Base-by-base conservation (phyloP, 1,140 invertebrate species). In the Aphaenogaster rudis region DNA sequence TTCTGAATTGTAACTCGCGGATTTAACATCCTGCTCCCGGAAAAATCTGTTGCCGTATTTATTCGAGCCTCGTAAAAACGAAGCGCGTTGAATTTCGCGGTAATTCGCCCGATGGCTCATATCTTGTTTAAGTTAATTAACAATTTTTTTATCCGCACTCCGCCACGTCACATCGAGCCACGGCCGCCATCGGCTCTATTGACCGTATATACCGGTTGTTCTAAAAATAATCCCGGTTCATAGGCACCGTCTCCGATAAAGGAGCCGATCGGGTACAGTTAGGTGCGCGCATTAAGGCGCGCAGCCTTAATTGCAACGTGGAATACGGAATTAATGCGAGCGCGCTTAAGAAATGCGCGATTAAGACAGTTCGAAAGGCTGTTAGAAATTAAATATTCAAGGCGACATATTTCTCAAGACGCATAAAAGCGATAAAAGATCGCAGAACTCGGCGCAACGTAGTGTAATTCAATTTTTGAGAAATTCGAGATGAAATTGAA, bases 221-320 rank as follows among this genome's bases (percentile, higher is more conserved):
- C 88, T 90, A 90, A 90, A 90, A 90, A 90, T 90, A 90, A 89
- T 54, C 61, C 63, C 54, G 85, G 85, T 89, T 90, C 89, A 89
- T 78, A 82, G 84, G 45, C 87, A 87, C 21, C 54, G 59, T 36
- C 48, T 13, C 48, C 54, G 67, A 86, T 66, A 64, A 77, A 76
- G 33, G 17, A 66, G 48, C 66, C 52, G 54, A 48, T 54, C 76
- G 71, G 45, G 42, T 86, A 76, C 87, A 64, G 66, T 90, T 88
- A 77, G 76, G 36, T 74, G 42, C 61, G 59, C 48, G 63, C 80
- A 74, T 72, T 72, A 82, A 82, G n/a, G 57, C 57, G 69, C 69
- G 54, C 67, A 82, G 80, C 67, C 69, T 84, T 63, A 74, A 76
- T 84, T 76, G 71, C 54, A 50, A 61, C 54, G 17, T 48, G 67